Evolutionary conservation across 1,140 invertebrate species (phyloP), one percentile per base, ranked within the genome.

Genomic region (Drosophila baimaii): DNA sequence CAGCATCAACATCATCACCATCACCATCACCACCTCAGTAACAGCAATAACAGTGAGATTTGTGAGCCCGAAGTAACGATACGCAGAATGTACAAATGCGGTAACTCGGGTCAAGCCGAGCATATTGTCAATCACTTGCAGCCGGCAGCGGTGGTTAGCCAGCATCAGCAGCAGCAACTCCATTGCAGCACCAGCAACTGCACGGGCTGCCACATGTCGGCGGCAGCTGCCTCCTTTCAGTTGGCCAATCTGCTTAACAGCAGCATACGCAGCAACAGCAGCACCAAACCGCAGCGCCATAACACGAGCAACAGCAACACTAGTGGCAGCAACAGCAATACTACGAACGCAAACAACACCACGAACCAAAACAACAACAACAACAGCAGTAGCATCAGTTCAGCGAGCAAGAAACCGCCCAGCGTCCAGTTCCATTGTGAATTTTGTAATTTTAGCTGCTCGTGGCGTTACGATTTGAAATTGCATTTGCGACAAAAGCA

Each of bases 391-490:
- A 46, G n/a, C 46, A 33, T n/a, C 39, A 64, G 19, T 33, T 31
- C 58, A 10, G 58, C 66, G n/a, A 35, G 44, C 15, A 91, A 91
- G 41, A 91, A 91, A 70, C 31, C 82, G 64, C 31, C 82, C 7
- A 88, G 77, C 52, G 74, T 75, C 33, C 79, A 88, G 61, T 92
- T 92, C 35, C 77, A 91, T 51, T 92, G 91, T 49, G 91, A 91
- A 46, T 92, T 91, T 63, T 92, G 91, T 56, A 79, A 70, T 47
- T 92, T 92, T 51, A 74, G 68, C 47, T 92, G 91, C 61, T 90
- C 90, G 21, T 92, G 91, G 91, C 90, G 89, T 23, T 92, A 92
- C 51, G 91, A 92, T 72, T 59, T 92, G 31, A 92, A 92, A 57
- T 55, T 92, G 62, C 91, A 92, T 66, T 58, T 92, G 63, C 55